Evolutionary conservation across 1,140 invertebrate species (phyloP).

Genomic region (Drosophila persimilis): DNA sequence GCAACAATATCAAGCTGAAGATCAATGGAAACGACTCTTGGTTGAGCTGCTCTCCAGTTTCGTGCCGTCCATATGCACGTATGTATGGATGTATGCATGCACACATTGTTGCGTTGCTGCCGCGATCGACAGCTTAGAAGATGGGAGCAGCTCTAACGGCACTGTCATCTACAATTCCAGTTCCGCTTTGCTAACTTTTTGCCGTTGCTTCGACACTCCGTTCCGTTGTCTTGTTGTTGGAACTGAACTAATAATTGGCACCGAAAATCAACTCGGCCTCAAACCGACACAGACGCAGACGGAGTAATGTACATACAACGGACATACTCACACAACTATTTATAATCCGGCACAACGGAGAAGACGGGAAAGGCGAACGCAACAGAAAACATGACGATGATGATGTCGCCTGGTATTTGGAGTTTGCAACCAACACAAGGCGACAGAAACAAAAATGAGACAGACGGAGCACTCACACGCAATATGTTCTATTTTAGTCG

Average conservation of each 20-base stretch:
- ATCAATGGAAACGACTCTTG: too few relatives aligned
- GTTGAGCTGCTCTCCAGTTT: neutral
- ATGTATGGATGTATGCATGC: conserved; percentile 4
- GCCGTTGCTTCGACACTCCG: conserved; percentile 49
- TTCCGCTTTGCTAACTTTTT: conserved; percentile 75
- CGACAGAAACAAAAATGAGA: conserved; percentile 6
- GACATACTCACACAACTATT: conserved; percentile 26
- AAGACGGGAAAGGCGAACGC: conserved; percentile 29
- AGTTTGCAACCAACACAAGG: conserved; percentile 35
- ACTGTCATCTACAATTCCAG: conserved; percentile 65
- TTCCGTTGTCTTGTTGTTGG: conserved; percentile 34
- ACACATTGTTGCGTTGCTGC: conserved; percentile 29
- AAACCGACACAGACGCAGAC: conserved; percentile 16
- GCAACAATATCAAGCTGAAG: neutral
- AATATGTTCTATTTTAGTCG: conserved; percentile 70
- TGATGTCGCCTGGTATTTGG: conserved; percentile 34
- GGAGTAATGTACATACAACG: conserved; percentile 23
- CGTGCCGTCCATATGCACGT: neutral
- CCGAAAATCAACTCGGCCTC: conserved; percentile 15
- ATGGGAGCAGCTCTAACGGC: conserved; percentile 70
- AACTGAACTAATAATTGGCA: conserved; percentile 18
- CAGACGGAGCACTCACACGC: conserved; percentile 34
- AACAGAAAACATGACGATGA: conserved; percentile 18
- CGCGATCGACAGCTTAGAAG: conserved; percentile 49
- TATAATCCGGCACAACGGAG: conserved; percentile 56